Percentiles rank a stretch among this genome's conserved stretches.
Evolutionary conservation across 2,888 invertebrate species (phyloP).

Genomic region (Synanthedon vespiformis): DNA sequence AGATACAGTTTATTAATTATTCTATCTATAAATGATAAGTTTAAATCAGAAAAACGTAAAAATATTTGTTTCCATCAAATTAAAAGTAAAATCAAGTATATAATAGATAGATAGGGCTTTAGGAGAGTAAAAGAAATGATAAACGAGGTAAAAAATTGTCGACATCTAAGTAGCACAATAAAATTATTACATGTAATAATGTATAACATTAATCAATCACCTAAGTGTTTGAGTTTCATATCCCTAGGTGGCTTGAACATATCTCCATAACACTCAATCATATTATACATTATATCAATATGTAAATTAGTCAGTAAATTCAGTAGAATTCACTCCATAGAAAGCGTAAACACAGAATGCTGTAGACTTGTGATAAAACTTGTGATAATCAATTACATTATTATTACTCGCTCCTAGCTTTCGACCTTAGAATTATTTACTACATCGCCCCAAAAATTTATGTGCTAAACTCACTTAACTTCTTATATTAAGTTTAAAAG

Average conservation of each 20-base stretch:
- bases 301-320: neutral
- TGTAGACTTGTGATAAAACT: neutral
- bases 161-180: slow-evolving; percentile 1
- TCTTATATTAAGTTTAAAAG: neutral
- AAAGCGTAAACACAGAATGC: neutral
- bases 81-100: too few relatives aligned
- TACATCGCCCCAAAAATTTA: too few relatives aligned
- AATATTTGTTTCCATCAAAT: too few relatives aligned
- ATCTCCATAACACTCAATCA: neutral
- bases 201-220: neutral
- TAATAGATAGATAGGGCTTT: too few relatives aligned
- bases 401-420: too few relatives aligned
- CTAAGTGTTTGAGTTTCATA: neutral
- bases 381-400: too few relatives aligned
- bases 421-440: too few relatives aligned
- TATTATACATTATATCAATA: neutral
- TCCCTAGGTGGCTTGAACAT: neutral
- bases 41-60: too few relatives aligned
- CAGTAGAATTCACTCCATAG: neutral
- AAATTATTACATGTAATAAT: neutral
- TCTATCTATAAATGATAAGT: too few relatives aligned
- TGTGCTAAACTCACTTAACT: neutral
- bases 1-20: too few relatives aligned
- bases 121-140: neutral
- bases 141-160: slow-evolving; percentile 11